phyloP scores from a whole-genome alignment of 2,888 invertebrate species.

The Tuberolachnus salignus region DNA sequence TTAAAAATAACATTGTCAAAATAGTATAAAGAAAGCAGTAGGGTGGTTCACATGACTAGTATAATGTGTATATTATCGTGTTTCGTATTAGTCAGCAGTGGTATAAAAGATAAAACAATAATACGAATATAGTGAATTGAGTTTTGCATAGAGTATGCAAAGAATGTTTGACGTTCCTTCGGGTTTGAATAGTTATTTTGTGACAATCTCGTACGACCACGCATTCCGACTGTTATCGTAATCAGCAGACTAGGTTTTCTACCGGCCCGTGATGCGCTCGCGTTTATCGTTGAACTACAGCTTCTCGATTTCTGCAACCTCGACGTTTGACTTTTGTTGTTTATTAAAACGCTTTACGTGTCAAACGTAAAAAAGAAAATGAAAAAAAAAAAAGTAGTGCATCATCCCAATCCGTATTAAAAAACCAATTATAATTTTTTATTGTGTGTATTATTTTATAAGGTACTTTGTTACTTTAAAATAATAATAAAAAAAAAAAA shows the following conservation, averaged over 20 bases:
- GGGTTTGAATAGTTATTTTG: conserved; percentile 49
- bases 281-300: conserved; percentile 35
- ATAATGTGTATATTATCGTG: not conserved
- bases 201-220: conserved; percentile 22
- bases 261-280: not conserved
- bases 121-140: not conserved
- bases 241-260: conserved; percentile 19
- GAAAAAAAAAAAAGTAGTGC: no score
- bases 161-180: conserved; percentile 9
- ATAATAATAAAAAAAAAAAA: no score
- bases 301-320: not conserved
- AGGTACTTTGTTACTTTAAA: no score
- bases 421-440: no score
- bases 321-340: conserved; percentile 33
- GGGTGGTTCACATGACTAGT: no score
- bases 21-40: no score
- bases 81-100: not conserved
- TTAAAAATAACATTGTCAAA: no score
- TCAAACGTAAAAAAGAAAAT: no score
- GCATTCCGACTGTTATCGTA: conserved; percentile 37
- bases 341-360: no score
- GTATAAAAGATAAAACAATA: not conserved
- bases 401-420: no score
- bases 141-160: not conserved
- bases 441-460: no score